A percentile compares a stretch with the other conserved stretches of the same genome.
Conservation (phyloP, 2,888 invertebrate species). For the Coelogynopora nodosa region DNA sequence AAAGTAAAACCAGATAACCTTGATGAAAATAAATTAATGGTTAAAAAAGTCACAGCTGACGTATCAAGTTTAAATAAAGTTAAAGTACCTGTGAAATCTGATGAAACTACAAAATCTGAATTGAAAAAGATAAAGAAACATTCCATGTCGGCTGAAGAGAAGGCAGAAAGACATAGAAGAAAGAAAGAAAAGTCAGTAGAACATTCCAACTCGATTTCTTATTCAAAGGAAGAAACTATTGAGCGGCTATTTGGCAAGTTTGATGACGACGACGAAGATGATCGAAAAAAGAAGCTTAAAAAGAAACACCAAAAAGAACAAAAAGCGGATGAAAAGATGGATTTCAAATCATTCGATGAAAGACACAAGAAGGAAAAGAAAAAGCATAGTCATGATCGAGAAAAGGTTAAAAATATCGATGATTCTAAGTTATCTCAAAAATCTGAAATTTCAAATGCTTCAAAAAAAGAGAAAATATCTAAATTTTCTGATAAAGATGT, state of each 20-base stretch:
- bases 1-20: not conserved
- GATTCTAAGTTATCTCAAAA: not conserved
- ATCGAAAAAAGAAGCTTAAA: constrained; percentile 6
- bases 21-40: not conserved
- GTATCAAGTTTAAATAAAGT: not conserved
- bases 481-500: not conserved
- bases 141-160: not conserved
- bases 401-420: not conserved
- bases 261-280: not conserved
- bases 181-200: not conserved
- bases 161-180: not conserved
- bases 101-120: not conserved
- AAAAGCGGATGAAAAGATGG: not conserved
- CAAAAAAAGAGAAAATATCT: constrained; percentile 2
- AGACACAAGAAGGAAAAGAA: constrained; percentile 20
- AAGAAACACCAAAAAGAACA: constrained; percentile 12
- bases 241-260: not conserved
- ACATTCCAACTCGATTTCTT: not conserved
- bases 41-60: not conserved
- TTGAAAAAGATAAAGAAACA: not conserved
- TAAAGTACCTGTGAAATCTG: not conserved
- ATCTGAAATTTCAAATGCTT: not conserved
- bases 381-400: constrained; percentile 2
- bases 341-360: not conserved
- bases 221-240: not conserved